A percentile compares a stretch with the other conserved stretches of the same genome.
Conservation (phyloP, 35 echinoderm and acorn worm genomes). For the Apostichopus japonicus region DNA sequence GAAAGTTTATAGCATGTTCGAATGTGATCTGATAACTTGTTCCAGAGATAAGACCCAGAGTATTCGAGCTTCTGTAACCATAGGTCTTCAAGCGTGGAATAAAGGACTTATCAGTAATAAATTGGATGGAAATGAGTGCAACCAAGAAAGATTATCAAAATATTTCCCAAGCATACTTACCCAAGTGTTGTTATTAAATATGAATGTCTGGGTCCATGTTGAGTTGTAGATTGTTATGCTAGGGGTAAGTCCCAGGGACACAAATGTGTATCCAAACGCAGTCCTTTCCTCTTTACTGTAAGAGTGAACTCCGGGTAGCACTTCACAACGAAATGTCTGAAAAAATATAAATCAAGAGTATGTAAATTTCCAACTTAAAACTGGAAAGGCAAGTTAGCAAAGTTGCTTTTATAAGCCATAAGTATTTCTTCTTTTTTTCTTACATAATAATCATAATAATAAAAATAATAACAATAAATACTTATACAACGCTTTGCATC, state of each 20-base stretch:
- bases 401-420: too few species aligned
- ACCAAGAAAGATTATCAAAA: neutral
- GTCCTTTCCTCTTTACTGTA: neutral
- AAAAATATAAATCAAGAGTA: neutral
- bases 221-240: conserved; percentile 52
- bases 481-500: neutral
- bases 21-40: too few species aligned
- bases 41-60: too few species aligned
- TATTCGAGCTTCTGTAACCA: too few species aligned
- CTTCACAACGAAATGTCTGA: conserved; percentile 35
- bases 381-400: too few species aligned
- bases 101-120: too few species aligned
- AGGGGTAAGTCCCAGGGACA: conserved; percentile 37
- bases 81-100: too few species aligned
- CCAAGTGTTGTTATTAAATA: conserved; percentile 2
- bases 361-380: too few species aligned
- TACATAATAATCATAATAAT: neutral
- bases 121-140: too few species aligned
- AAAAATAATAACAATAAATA: neutral
- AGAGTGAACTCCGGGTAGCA: neutral
- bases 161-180: conserved; percentile 7
- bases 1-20: too few species aligned
- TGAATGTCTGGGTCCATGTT: conserved; percentile 49
- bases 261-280: conserved; percentile 42
- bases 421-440: too few species aligned